Evolutionary conservation across 2,797 vertebrate genomes (phyloP).

Genomic region (Sebastiscus albofasciatus): DNA sequence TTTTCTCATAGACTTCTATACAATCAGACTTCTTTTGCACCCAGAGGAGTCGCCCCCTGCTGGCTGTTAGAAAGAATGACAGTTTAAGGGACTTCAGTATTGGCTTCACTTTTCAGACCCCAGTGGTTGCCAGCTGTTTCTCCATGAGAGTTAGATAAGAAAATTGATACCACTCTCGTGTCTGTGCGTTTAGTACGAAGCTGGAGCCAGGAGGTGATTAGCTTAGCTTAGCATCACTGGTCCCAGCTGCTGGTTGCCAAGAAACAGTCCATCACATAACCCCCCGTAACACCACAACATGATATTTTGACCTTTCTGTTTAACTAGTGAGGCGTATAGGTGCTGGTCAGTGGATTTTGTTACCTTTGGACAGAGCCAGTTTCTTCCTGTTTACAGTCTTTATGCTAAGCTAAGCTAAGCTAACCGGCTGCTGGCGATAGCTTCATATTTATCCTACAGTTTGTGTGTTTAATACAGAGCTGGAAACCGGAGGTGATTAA

Average conservation of each 20-base stretch:
- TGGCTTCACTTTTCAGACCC: too few species aligned
- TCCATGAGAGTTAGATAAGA: background rate
- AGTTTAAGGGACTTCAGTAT: too few species aligned
- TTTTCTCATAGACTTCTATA: too few species aligned
- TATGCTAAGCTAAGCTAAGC: background rate
- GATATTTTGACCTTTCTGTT: too few species aligned
- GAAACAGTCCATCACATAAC: background rate
- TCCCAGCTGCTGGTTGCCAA: background rate
- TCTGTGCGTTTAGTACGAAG: background rate
- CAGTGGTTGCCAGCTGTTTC: too few species aligned
- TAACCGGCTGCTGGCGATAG: background rate
- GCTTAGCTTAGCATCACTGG: background rate
- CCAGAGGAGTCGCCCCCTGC: too few species aligned
- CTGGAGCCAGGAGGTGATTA: background rate
- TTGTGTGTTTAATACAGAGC: background rate
- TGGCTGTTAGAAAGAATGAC: rapidly evolving
- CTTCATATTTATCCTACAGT: background rate
- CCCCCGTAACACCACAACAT: background rate
- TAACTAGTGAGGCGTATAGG: background rate
- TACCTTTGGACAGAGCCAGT: background rate
- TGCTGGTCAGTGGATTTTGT: background rate
- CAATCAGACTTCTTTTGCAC: too few species aligned
- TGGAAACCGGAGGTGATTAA: background rate
- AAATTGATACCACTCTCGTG: background rate
- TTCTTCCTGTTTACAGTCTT: background rate